phyloP scores from a whole-genome alignment of 2,888 invertebrate genomes.

The Drosophila nigricruria region DNA sequence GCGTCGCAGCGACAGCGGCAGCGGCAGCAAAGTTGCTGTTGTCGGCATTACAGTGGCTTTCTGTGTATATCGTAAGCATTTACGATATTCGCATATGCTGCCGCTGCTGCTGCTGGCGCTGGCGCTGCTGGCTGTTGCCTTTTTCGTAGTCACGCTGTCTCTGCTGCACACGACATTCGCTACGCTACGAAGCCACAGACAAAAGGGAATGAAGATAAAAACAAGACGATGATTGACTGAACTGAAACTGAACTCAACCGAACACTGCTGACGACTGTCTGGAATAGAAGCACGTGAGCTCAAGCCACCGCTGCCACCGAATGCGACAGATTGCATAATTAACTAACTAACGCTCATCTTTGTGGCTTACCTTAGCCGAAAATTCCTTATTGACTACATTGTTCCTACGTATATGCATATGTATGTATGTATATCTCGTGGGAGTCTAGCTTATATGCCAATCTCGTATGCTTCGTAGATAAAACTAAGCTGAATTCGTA shows the following conservation, averaged over 20 bases:
- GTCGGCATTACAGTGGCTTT: conserved; percentile 10
- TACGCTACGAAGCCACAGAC: conserved; percentile 33
- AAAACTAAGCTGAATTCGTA: background rate
- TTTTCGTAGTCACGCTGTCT: conserved; percentile 45
- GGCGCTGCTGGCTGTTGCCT: conserved; percentile 15
- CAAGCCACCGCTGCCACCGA: background rate
- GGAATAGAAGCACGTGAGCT: conserved; percentile 29
- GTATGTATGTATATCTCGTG: background rate
- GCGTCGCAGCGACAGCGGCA: conserved; percentile 11
- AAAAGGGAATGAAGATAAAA: conserved; percentile 32
- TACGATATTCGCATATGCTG: conserved; percentile 45
- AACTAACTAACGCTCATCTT: conserved; percentile 8
- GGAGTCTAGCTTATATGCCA: background rate
- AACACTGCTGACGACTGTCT: conserved; percentile 16
- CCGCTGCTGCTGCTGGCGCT: conserved; percentile 17
- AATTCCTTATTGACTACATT: background rate
- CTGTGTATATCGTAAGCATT: conserved; percentile 41
- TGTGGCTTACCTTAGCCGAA: background rate
- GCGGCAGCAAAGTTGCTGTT: conserved; percentile 1
- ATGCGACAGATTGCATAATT: conserved; percentile 62
- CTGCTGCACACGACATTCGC: conserved; percentile 52
- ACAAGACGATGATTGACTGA: conserved; percentile 35
- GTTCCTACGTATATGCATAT: background rate
- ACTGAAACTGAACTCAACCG: conserved; percentile 18
- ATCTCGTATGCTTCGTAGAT: background rate